Base-by-base conservation (phyloP, 2,888 invertebrate species). In the Mesopsocus fuscifrons region DNA sequence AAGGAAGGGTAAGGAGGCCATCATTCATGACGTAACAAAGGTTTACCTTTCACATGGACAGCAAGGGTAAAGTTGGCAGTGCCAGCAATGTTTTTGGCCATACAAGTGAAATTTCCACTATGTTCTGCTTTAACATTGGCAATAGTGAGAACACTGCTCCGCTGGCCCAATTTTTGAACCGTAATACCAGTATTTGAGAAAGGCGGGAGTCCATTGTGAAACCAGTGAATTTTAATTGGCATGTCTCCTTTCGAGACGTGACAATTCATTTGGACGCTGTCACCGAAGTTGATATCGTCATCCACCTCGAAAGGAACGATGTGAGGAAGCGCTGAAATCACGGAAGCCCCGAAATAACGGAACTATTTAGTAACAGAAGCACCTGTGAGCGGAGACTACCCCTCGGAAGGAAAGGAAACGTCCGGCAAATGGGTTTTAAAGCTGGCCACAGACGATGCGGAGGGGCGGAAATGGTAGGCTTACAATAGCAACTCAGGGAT, bases 41-140 rank as follows among this genome's bases (percentile, higher is more conserved):
- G 26, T 41, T 40, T 62, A 81, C 81, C 80, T 59, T 80, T 77
- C 50, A 82, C 79, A 58, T 71, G 71, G 51, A 82, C 66, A 55
- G 70, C 68, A 49, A 81, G 74, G 43, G 76, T 72, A 57, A 75
- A 74, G 50, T 70, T 72, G 52, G 73, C 69, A 45, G 66, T 60
- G 43, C 73, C 76, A 38, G 74, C 77, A 43, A 60, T 59, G 59
- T 81, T 81, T 41, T 52, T 52, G 2, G 60, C 63, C 18, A 52
- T 53, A 49, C 63, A 64, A 2, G 62, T 61, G 49, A 62, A 63
- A 47, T 59, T 58, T n/a, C 61, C 61, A 26, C 53, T 52, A 45
- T 60, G 58, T 8, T 50, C 51, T 13, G 55, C 52, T 26, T 53
- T 52, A 23, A 52, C 52, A 6, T 49, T 48, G 35, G 49, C 47